phyloP scores from a whole-genome alignment of 2,888 invertebrate genomes.

The Dilophus febrilis region DNA sequence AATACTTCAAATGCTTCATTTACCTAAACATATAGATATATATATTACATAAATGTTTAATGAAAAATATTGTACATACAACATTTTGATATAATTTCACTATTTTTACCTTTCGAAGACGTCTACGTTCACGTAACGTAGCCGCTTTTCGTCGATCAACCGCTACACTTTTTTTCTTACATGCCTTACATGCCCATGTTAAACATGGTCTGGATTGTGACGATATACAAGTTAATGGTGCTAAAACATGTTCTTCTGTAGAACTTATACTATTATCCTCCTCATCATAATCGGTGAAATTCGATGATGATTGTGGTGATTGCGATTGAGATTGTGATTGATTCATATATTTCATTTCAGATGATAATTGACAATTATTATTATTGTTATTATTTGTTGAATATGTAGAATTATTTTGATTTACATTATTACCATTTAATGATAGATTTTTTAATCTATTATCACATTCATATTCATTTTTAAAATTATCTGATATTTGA shows the following conservation, averaged over 20 bases:
- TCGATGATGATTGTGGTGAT: constrained; percentile 5
- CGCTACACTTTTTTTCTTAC: constrained; percentile 88
- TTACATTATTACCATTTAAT: not conserved
- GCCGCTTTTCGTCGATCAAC: constrained; percentile 95
- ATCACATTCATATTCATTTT: not conserved
- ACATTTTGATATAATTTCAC: not conserved
- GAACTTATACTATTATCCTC: constrained; percentile 28
- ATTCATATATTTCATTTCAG: not conserved
- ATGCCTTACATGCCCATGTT: constrained; percentile 94
- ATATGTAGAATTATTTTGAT: not conserved
- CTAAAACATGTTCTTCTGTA: constrained; percentile 27
- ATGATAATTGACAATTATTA: not conserved
- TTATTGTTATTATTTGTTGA: not conserved
- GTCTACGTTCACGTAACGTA: constrained; percentile 79
- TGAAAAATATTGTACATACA: too few species aligned
- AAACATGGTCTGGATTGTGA: constrained; percentile 50
- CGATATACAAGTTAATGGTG: constrained; percentile 31
- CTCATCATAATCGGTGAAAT: constrained; percentile 29
- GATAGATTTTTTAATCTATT: too few species aligned
- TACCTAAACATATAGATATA: constrained; percentile 39
- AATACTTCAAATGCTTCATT: constrained; percentile 97
- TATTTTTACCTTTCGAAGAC: constrained; percentile 69
- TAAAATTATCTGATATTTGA: not conserved
- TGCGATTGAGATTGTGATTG: too few species aligned
- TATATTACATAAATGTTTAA: too few species aligned